These are phyloP conservation scores for Dinocampus coccinellae DNA, from an alignment of 2,888 invertebrate genomes.

Conservation along the genomic window DNA sequence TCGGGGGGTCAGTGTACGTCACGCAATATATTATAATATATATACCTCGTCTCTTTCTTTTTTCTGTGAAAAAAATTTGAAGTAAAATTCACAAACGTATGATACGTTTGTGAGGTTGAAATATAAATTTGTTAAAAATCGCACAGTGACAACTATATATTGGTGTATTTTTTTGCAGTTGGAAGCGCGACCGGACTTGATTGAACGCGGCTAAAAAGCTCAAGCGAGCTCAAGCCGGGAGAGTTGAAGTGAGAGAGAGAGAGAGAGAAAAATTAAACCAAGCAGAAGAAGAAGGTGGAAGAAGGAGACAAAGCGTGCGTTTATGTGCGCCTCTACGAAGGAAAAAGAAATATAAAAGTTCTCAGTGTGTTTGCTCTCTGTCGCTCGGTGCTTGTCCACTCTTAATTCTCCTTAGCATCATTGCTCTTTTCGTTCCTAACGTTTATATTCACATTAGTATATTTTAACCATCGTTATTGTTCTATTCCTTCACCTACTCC, in stretches of 20 bases:
- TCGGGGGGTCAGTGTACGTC: constrained; percentile 66
- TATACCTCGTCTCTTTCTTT: constrained; percentile 37
- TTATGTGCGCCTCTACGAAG: constrained; percentile 24
- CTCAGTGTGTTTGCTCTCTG: constrained; percentile 35
- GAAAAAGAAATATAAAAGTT: constrained; percentile 29
- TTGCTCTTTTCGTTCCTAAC: not conserved
- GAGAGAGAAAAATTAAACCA: not conserved
- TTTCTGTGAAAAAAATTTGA: constrained; percentile 42
- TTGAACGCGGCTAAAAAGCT: not conserved
- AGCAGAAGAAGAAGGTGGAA: not conserved
- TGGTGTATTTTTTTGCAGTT: not conserved
- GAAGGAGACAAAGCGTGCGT: constrained; percentile 24
- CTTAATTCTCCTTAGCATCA: constrained; percentile 6
- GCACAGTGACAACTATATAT: not conserved
- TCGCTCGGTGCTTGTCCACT: constrained; percentile 14
- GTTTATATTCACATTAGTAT: not conserved
- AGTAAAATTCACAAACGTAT: constrained; percentile 25
- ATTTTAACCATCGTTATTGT: not conserved
- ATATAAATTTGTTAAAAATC: not conserved
- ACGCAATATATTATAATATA: constrained; percentile 51
- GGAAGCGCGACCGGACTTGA: not conserved
- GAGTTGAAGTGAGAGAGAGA: constrained; percentile 26
- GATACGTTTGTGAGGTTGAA: too few relatives aligned
- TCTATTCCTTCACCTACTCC: not conserved
- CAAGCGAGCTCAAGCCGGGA: constrained; percentile 16